Evolutionary conservation across 1,140 invertebrate genomes (phyloP).

Genomic region (Stenopsyche tienmushanensis): DNA sequence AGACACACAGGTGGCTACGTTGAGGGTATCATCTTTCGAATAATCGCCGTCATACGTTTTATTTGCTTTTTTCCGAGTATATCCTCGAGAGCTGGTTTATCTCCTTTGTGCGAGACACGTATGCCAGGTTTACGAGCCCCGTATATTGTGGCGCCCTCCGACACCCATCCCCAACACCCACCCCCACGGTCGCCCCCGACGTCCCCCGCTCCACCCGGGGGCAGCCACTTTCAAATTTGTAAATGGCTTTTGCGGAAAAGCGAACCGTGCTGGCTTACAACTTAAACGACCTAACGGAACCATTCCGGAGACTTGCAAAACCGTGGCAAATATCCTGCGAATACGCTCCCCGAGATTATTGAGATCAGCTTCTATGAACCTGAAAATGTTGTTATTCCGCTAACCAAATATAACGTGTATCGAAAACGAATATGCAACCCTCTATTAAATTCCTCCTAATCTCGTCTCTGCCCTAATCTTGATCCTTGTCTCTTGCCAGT

Average conservation of each 20-base stretch:
- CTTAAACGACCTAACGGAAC: conserved; percentile 2
- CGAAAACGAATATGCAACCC: background rate
- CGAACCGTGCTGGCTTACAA: conserved; percentile 21
- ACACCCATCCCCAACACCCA: background rate
- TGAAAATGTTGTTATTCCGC: background rate
- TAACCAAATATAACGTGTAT: background rate
- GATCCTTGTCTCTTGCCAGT: background rate
- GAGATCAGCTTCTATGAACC: background rate
- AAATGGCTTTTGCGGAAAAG: conserved; percentile 41
- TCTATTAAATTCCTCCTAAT: no score
- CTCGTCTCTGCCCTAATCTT: no score
- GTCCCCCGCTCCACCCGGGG: conserved; percentile 14
- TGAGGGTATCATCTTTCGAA: conserved; percentile 35
- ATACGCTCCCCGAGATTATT: conserved; percentile 11
- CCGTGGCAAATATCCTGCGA: conserved; percentile 26
- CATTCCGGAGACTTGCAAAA: conserved; percentile 5
- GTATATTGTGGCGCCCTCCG: background rate
- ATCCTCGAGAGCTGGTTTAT: conserved; percentile 29
- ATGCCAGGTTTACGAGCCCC: conserved; percentile 34
- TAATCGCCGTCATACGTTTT: conserved; percentile 37
- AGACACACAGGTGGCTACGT: no score
- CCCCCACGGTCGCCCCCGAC: background rate
- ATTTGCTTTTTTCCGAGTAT: conserved; percentile 26
- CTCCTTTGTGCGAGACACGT: conserved; percentile 35
- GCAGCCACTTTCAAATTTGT: conserved; percentile 39